Percentiles rank a stretch among this genome's conserved stretches.
Evolutionary conservation across 2,888 invertebrate species (phyloP).

Genomic region (Tetanocera ferruginea): DNA sequence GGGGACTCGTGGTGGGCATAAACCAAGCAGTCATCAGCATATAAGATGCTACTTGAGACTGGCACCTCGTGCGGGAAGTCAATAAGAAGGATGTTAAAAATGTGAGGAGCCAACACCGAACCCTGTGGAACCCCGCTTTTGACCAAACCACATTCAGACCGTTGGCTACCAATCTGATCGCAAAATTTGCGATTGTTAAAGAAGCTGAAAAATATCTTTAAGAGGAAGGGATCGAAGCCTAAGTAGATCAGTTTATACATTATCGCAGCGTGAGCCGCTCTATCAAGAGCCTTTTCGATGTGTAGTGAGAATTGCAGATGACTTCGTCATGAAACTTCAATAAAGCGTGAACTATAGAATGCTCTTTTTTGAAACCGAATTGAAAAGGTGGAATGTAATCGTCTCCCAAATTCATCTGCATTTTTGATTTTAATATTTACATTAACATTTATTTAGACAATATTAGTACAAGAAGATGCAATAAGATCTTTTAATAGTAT

Average conservation of each 20-base stretch:
- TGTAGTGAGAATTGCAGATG: slow-evolving; percentile 32
- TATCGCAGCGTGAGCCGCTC: slow-evolving; percentile 28
- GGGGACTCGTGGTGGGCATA: slow-evolving; percentile 5
- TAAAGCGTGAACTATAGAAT: slow-evolving; percentile 34
- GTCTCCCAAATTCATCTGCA: too few species aligned
- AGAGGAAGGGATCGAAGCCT: slow-evolving; percentile 17
- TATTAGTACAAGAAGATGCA: too few species aligned
- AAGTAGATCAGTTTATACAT: slow-evolving; percentile 17
- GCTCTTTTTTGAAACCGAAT: slow-evolving; percentile 38
- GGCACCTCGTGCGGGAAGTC: slow-evolving; percentile 40
- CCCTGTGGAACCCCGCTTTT: slow-evolving; percentile 38
- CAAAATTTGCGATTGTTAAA: slow-evolving; percentile 30
- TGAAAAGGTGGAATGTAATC: too few species aligned
- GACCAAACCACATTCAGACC: slow-evolving; percentile 6
- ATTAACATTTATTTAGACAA: too few species aligned
- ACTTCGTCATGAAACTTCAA: slow-evolving; percentile 42
- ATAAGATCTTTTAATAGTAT: too few species aligned
- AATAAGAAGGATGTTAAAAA: slow-evolving; percentile 38
- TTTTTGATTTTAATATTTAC: too few species aligned
- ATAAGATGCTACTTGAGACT: slow-evolving; percentile 29
- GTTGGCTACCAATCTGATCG: slow-evolving; percentile 13
- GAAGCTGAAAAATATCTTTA: slow-evolving; percentile 5
- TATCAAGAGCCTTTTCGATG: slow-evolving; percentile 39
- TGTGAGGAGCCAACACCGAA: slow-evolving; percentile 32
- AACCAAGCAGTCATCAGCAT: slow-evolving; percentile 39